These are phyloP conservation scores for Palythoa grandiflora DNA, from an alignment of 92 coral and sea anemone genomes.

Conservation along the genomic window DNA sequence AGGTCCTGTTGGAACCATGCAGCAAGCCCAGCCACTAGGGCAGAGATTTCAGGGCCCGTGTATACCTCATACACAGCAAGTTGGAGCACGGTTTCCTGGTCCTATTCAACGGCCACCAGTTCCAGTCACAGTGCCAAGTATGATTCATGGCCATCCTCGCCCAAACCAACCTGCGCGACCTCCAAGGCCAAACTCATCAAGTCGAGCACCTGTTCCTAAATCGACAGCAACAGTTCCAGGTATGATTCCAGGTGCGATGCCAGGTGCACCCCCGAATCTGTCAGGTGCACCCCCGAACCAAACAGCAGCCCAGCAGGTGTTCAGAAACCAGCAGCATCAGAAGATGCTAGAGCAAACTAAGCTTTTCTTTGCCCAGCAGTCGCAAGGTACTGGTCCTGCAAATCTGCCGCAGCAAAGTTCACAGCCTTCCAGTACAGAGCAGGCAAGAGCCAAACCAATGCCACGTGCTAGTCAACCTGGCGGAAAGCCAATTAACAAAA, in stretches of 20 bases:
- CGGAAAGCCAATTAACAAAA: conserved; percentile 25
- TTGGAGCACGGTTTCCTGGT: conserved; percentile 81
- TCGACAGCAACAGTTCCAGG: conserved; percentile 61
- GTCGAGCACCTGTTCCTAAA: conserved; percentile 69
- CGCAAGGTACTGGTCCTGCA: conserved; percentile 41
- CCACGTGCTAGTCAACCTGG: background rate
- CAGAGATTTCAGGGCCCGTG: conserved; percentile 49
- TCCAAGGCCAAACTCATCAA: conserved; percentile 61
- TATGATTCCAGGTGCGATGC: conserved; percentile 43
- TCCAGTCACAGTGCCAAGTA: conserved; percentile 54
- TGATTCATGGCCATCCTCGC: conserved; percentile 83
- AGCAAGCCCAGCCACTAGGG: conserved; percentile 65
- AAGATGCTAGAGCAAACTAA: conserved; percentile 91
- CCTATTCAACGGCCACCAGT: conserved; percentile 96
- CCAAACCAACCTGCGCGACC: conserved; percentile 82
- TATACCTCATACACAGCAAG: conserved; percentile 55
- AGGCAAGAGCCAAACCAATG: background rate
- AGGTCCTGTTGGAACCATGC: conserved; percentile 75
- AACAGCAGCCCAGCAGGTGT: conserved; percentile 63
- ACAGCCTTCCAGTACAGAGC: conserved; percentile 28
- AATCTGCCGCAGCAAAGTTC: conserved; percentile 13
- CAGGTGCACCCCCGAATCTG: conserved; percentile 51
- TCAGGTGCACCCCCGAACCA: conserved; percentile 53
- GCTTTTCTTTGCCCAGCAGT: conserved; percentile 76
- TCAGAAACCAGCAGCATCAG: conserved; percentile 87